phyloP scores from a whole-genome alignment of 1,140 invertebrate species.

The Reticulitermes speratus region DNA sequence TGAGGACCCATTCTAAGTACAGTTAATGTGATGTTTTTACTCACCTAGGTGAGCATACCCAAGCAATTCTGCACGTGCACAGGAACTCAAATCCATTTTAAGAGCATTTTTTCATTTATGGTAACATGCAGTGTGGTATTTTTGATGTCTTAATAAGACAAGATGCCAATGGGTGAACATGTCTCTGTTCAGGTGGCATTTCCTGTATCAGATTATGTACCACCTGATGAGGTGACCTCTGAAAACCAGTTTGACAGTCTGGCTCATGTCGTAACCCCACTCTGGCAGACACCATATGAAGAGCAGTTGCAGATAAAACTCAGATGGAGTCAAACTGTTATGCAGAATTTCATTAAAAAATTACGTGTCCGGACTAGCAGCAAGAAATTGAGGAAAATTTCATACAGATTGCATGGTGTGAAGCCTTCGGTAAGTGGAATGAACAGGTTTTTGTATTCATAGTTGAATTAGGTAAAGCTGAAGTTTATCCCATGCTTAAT shows the following conservation, averaged over 20 bases:
- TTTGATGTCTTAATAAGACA: no score
- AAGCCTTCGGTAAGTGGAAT: slow-evolving; percentile 37
- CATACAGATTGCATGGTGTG: slow-evolving; percentile 31
- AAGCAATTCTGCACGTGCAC: no score
- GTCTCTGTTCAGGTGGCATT: background rate
- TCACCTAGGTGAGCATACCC: no score
- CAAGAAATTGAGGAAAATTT: slow-evolving; percentile 15
- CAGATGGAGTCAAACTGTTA: slow-evolving; percentile 34
- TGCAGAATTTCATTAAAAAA: slow-evolving; percentile 27
- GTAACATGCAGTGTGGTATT: no score
- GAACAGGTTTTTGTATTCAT: no score
- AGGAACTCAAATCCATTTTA: no score
- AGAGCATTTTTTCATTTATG: no score
- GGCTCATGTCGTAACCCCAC: slow-evolving; percentile 48
- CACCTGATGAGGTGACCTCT: slow-evolving; percentile 25
- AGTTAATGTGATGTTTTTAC: no score
- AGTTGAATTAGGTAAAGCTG: no score
- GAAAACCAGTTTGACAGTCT: slow-evolving; percentile 41
- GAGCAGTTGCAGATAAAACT: slow-evolving; percentile 48
- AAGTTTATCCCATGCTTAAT: no score
- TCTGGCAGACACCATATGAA: slow-evolving; percentile 50
- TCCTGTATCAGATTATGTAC: background rate
- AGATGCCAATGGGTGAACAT: no score
- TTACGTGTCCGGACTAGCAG: background rate
- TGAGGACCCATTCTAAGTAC: no score